Evolutionary conservation across 2,888 invertebrate genomes (phyloP), one percentile per base, ranked within the genome.

Genomic region (Hirtodrosophila confusa): DNA sequence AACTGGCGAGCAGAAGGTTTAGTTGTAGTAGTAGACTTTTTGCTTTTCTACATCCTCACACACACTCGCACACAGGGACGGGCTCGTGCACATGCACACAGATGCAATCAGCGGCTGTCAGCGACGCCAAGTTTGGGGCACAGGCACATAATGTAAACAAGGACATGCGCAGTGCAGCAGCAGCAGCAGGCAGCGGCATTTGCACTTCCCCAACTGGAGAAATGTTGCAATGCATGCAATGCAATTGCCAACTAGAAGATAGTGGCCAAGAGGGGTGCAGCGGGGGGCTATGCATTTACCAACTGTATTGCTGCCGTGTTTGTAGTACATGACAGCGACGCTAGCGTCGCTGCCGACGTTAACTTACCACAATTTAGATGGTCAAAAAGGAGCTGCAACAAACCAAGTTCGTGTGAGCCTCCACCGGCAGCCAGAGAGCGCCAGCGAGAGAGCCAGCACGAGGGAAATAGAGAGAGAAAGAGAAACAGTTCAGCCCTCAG

Each of bases 281-380:
- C 9, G 35, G 41, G 36, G 23, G 37, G 37, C 36, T 37, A 36
- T 67, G 54, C 69, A 72, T 72, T 72, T 69, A 65, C 69, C 69
- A 64, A 40, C 56, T 40, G 47, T 39, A n/a, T 35, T 27, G 17
- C 23, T 23, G 48, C 49, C 39, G 65, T 40, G 41, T 70, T 48
- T 68, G 50, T 23, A 37, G 72, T 72, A 71, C 40, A 71, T 65
- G 70, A 12, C 66, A 23, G 57, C 56, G 66, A 43, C 64, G 67
- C 6, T 33, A 44, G 55, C 69, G 61, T 43, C 68, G 79, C 76
- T 12, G 82, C 58, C 79, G 71, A 47, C 83, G 69, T 54, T 72
- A 72, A 84, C 85, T 86, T 86, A 82, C 84, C 84, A 84, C 79
- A 85, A 73, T 86, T 84, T 84, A 84, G 84, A 84, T 84, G 71